Evolutionary conservation across 2,888 invertebrate genomes (phyloP).

Genomic region (Ormia ochracea): DNA sequence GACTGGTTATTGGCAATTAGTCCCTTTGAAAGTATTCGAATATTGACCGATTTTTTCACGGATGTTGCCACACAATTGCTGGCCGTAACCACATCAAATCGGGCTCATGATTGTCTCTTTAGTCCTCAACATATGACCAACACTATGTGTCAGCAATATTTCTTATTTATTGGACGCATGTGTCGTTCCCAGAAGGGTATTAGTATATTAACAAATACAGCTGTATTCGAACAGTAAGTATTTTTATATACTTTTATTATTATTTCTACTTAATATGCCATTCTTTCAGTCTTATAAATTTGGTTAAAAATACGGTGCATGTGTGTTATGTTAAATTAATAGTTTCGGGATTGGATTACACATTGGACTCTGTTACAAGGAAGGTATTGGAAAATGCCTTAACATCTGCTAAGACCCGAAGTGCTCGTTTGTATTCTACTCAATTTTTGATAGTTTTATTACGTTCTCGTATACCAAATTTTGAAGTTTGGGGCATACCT

Average conservation of each 20-base stretch:
- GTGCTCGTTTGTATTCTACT: conserved; percentile 88
- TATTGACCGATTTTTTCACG: conserved; percentile 86
- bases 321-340: conserved; percentile 96
- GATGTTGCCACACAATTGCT: conserved; percentile 87
- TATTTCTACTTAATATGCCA: neutral
- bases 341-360: conserved; percentile 93
- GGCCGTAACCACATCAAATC: conserved; percentile 84
- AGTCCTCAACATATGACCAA: conserved; percentile 92
- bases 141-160: conserved; percentile 95
- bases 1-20: conserved; percentile 73
- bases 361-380: conserved; percentile 84
- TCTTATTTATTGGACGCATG: conserved; percentile 93
- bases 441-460: conserved; percentile 92
- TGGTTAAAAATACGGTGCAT: conserved; percentile 89
- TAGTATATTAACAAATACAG: conserved; percentile 84
- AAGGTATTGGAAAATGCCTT: conserved; percentile 79
- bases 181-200: conserved; percentile 84
- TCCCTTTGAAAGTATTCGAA: conserved; percentile 82
- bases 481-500: conserved; percentile 91
- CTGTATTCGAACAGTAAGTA: conserved; percentile 85
- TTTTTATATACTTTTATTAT: neutral
- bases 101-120: conserved; percentile 90
- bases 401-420: conserved; percentile 78
- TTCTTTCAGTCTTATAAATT: conserved; percentile 83
- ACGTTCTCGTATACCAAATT: conserved; percentile 83